Evolutionary conservation across 2,113 vertebrate species (phyloP).

Genomic region (Xenotilapia longispinis): DNA sequence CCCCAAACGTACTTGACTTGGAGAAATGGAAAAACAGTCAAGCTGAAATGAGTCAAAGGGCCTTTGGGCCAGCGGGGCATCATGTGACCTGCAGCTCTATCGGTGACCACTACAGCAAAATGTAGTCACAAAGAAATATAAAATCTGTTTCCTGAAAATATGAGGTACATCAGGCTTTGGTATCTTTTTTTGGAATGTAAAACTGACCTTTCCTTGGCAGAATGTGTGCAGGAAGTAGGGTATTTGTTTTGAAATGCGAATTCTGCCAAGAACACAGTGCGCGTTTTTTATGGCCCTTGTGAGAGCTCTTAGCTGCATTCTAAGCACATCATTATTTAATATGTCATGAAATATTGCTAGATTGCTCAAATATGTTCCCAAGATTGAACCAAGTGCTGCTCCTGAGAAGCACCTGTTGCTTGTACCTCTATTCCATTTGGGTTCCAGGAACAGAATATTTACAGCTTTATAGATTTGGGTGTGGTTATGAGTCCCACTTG

Average conservation of each 20-base stretch:
- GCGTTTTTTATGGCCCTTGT: background rate
- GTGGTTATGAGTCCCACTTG: slow-evolving; percentile 24
- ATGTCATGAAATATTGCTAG: slow-evolving; percentile 10
- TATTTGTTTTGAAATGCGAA: background rate
- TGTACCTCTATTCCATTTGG: background rate
- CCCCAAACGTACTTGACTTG: background rate
- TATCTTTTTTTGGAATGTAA: background rate
- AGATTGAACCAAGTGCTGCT: background rate
- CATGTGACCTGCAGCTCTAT: background rate
- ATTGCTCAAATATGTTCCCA: slow-evolving; percentile 12
- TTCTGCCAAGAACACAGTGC: background rate
- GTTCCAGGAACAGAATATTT: background rate
- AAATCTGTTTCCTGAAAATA: background rate
- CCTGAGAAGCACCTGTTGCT: slow-evolving; percentile 24
- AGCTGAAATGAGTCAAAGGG: background rate
- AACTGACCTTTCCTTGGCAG: background rate
- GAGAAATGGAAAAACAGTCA: background rate
- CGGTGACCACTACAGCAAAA: background rate
- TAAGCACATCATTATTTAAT: slow-evolving; percentile 9
- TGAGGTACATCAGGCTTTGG: background rate
- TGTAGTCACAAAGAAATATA: background rate
- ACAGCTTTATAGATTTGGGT: background rate
- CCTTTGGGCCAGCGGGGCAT: background rate
- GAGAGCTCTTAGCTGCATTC: background rate
- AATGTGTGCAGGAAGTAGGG: background rate